A percentile compares a stretch with the other conserved stretches of the same genome.
phyloP scores from a whole-genome alignment of 2,797 vertebrate genomes.

The Malacoraja senta region DNA sequence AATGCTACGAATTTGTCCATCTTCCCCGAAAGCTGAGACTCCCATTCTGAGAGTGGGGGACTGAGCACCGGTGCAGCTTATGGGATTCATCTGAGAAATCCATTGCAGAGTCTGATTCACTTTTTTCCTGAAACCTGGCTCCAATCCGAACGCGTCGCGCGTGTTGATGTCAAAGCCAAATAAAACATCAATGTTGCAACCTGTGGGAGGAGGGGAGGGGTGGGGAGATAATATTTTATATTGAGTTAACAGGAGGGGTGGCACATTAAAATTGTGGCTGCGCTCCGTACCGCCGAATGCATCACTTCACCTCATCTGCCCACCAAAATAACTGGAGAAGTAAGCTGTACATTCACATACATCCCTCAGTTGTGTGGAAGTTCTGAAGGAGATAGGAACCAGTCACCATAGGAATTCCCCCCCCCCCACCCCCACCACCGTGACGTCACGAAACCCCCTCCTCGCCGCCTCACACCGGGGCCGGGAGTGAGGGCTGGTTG shows the following conservation, averaged over 20 bases:
- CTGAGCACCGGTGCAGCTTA: conserved; percentile 76
- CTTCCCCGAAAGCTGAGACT: conserved; percentile 65
- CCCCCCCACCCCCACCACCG: no score
- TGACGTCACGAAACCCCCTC: no score
- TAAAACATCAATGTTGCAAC: conserved; percentile 79
- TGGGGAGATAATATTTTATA: background rate
- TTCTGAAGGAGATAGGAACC: background rate
- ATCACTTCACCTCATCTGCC: background rate
- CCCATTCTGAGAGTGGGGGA: conserved; percentile 67
- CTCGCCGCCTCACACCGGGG: no score
- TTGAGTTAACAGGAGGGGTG: background rate
- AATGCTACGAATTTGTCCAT: conserved; percentile 63
- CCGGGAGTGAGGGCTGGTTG: no score
- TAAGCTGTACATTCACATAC: background rate
- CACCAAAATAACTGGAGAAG: background rate
- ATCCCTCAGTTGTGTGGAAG: background rate
- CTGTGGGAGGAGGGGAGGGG: conserved; percentile 51
- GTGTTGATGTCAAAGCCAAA: conserved; percentile 81
- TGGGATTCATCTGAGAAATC: conserved; percentile 70
- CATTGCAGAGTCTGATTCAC: conserved; percentile 68
- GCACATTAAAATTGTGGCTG: background rate
- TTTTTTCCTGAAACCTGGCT: conserved; percentile 73
- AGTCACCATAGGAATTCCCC: no score
- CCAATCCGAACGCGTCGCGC: conserved; percentile 72
- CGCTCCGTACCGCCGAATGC: background rate